Conservation (phyloP, 2,888 invertebrate genomes). For the Ochropacha duplaris region DNA sequence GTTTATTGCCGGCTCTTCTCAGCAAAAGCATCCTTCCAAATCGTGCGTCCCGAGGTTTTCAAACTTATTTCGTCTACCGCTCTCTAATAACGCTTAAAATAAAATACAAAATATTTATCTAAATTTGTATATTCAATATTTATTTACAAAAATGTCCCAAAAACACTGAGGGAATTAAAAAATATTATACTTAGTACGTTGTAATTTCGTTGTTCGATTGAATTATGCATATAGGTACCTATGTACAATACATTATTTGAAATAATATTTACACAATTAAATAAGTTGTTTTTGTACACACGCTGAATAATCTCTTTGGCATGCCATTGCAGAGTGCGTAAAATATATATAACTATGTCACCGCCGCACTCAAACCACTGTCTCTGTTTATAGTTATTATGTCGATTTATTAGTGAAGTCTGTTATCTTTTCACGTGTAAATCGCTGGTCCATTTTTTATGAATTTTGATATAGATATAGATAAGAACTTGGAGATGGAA, state of each 20-base stretch:
- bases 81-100: background rate
- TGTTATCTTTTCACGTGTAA: too few relatives aligned
- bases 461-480: too few relatives aligned
- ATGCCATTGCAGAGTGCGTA: conserved; percentile 54
- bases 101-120: background rate
- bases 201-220: conserved; percentile 38
- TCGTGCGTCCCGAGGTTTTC: too few relatives aligned
- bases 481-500: too few relatives aligned
- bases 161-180: conserved; percentile 24
- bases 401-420: too few relatives aligned
- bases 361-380: too few relatives aligned
- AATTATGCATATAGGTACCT: background rate
- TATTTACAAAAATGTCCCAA: conserved; percentile 34
- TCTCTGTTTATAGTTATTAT: too few relatives aligned
- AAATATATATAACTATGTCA: conserved; percentile 13
- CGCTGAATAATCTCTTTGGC: conserved; percentile 70
- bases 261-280: conserved; percentile 23
- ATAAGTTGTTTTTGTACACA: conserved; percentile 43
- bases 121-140: background rate
- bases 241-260: conserved; percentile 11
- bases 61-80: background rate
- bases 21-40: too few relatives aligned
- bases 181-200: conserved; percentile 7
- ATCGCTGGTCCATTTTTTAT: too few relatives aligned
- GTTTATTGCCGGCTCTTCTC: too few relatives aligned